Evolutionary conservation across 2,113 vertebrate genomes (phyloP), one percentile per base, ranked within the genome.

Genomic region (Pseudorectes ferrugineus): DNA sequence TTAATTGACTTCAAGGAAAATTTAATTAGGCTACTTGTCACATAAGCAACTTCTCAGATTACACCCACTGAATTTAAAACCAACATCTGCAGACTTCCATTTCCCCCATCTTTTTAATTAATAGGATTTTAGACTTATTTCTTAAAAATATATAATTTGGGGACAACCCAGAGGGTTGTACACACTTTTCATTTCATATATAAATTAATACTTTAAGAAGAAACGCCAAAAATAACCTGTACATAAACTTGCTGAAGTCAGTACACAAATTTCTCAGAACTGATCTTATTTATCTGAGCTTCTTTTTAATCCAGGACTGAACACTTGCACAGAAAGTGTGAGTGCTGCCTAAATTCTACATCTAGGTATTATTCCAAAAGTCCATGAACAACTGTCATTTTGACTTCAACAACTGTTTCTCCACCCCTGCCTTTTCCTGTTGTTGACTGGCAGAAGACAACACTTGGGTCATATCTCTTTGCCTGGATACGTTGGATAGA

Each of bases 401-500:
- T 67, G 23, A 67, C 26, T 76, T 78, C 25, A 71, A 25, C 12
- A 43, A 38, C 33, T 82, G 58, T 66, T 80, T 81, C 65, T 84
- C 7, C 14, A 36, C 11, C 25, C 12, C 18, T 31, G 10, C 36
- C 26, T 42, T 45, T 48, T 71, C 23, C 62, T 54, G 12, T 62
- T 66, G n/a, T 17, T 59, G 62, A 35, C 21, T 89, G 29, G 25
- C 55, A 61, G 58, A 76, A 76, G 63, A 36, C 31, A 80, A 21
- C 15, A 22, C 25, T 57, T 79, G 46, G 49, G 15, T 61, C 54
- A 1, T 46, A 21, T 31, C 31, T 51, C 31, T 55, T 58, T 66
- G 63, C 29, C 31, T 61, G 59, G 10, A 18, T 62, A 62, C 0
- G 0, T 9, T 70, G 36, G 42, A 23, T 15, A 46, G 65, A 75